Evolutionary conservation across 2,797 vertebrate genomes (phyloP).

Genomic region (Fistularia tabacaria): DNA sequence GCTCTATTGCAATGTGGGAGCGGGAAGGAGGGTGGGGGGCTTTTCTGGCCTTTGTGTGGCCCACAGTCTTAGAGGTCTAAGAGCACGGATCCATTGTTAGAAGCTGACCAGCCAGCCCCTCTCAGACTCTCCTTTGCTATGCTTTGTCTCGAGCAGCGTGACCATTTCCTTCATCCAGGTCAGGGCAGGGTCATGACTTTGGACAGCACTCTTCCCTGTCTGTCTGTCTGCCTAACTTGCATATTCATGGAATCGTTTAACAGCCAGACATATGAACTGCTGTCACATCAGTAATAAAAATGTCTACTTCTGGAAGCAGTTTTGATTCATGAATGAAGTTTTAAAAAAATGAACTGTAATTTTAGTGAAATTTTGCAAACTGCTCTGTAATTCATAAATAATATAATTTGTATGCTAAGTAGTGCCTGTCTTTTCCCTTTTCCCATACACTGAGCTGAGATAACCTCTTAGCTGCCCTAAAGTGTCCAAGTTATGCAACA

Average conservation of each 20-base stretch:
- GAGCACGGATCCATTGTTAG: conserved; percentile 77
- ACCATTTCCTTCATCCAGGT: conserved; percentile 81
- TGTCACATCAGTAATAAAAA: conserved; percentile 1
- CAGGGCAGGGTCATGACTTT: conserved; percentile 83
- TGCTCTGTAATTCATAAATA: conserved; percentile 13
- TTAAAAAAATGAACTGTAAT: no score
- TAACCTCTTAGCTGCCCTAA: conserved; percentile 53
- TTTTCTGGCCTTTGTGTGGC: conserved; percentile 76
- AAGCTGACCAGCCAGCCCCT: conserved; percentile 70
- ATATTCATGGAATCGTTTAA: conserved; percentile 52
- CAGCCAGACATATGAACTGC: conserved; percentile 26
- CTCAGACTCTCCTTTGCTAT: conserved; percentile 76
- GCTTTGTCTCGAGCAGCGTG: conserved; percentile 78
- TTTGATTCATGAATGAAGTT: neutral
- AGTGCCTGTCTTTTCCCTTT: conserved; percentile 24
- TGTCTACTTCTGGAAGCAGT: neutral
- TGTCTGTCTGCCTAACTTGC: conserved; percentile 59
- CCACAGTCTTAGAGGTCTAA: conserved; percentile 71
- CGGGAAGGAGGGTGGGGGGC: conserved; percentile 60
- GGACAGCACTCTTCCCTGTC: conserved; percentile 70
- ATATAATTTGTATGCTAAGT: conserved; percentile 14
- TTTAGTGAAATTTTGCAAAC: no score
- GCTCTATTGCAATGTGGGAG: conserved; percentile 76
- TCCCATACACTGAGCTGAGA: conserved; percentile 41
- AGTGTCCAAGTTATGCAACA: conserved; percentile 64